A percentile compares a stretch with the other conserved stretches of the same genome.
phyloP scores from a whole-genome alignment of 2,797 vertebrate genomes.

The Mormyrus proboscirostris region DNA sequence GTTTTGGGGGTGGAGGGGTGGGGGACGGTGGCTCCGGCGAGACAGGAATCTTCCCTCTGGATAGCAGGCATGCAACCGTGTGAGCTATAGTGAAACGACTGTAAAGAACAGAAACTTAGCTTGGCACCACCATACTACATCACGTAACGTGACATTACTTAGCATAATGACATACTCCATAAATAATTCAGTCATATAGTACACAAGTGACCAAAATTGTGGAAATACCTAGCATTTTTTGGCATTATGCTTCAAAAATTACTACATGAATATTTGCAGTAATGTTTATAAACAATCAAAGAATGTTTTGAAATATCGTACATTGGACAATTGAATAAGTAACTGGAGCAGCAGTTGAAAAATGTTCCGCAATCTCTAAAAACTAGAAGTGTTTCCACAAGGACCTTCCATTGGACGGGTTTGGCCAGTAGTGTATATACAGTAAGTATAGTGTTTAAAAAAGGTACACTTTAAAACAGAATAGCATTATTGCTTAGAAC shows the following conservation, averaged over 20 bases:
- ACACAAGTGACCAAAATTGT: neutral
- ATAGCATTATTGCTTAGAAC: neutral
- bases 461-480: neutral
- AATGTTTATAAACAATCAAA: neutral
- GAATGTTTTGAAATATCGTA: neutral
- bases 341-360: neutral
- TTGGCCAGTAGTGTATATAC: neutral
- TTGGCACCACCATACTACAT: neutral
- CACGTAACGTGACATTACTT: neutral
- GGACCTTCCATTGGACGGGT: neutral
- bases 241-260: neutral
- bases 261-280: neutral
- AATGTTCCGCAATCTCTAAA: neutral
- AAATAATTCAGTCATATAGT: neutral
- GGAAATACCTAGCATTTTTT: neutral
- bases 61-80: neutral
- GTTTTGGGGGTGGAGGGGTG: neutral
- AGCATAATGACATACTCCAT: neutral
- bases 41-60: slow-evolving; percentile 33
- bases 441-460: neutral
- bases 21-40: slow-evolving; percentile 8
- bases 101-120: neutral
- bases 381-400: neutral
- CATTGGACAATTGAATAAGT: neutral
- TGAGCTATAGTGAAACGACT: neutral